Conservation (phyloP, 2,888 invertebrate species). For the Mythimna ferrago region DNA sequence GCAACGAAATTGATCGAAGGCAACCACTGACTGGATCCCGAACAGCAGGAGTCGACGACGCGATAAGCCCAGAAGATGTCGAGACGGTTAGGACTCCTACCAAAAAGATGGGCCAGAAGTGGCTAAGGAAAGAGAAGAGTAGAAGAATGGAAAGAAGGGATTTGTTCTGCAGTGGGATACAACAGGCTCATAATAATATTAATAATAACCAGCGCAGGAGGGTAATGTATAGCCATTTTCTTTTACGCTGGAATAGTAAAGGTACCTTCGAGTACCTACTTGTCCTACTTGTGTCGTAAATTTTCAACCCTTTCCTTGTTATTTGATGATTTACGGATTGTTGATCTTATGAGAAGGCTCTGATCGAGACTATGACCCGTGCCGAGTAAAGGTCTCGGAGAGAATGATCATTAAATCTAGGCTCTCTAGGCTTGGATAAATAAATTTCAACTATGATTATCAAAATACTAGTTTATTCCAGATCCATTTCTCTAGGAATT, state of each 20-base stretch:
- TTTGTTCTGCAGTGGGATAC: too few species aligned
- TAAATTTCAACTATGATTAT: neutral
- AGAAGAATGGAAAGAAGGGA: too few species aligned
- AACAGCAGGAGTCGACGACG: too few species aligned
- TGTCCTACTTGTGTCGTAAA: neutral
- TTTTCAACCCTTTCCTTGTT: neutral
- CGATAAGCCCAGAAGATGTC: too few species aligned
- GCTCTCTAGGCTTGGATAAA: conserved; percentile 15
- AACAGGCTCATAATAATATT: too few species aligned
- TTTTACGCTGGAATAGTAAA: neutral
- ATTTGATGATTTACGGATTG: neutral
- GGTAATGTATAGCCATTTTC: too few species aligned
- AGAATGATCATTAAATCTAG: conserved; percentile 14
- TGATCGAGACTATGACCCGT: neutral
- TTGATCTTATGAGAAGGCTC: neutral
- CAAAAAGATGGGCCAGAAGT: too few species aligned
- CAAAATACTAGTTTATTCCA: neutral
- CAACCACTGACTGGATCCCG: too few species aligned
- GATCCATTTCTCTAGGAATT: neutral
- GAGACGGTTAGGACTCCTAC: too few species aligned
- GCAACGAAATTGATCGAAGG: too few species aligned
- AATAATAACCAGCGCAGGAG: too few species aligned
- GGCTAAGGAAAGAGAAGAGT: too few species aligned
- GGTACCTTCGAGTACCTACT: neutral
- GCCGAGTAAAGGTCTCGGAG: neutral